A percentile compares a stretch with the other conserved stretches of the same genome.
phyloP scores from a whole-genome alignment of 2,888 invertebrate species.

The Aspidiotus destructor region DNA sequence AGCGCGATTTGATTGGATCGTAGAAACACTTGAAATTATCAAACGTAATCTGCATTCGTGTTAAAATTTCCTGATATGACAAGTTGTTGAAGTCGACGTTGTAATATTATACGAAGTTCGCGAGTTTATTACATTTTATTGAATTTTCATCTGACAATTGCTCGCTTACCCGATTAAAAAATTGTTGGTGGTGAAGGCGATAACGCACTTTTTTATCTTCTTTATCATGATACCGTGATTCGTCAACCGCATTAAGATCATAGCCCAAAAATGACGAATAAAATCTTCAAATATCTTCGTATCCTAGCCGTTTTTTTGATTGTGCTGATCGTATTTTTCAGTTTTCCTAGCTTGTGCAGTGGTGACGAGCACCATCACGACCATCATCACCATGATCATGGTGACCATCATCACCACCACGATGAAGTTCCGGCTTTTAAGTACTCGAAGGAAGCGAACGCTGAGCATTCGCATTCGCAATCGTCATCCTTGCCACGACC shows the following conservation, averaged over 20 bases:
- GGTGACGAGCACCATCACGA: conserved; percentile 46
- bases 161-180: not conserved
- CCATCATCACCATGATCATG: conserved; percentile 40
- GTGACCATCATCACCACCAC: conserved; percentile 45
- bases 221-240: conserved; percentile 3
- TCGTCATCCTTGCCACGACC: conserved; percentile 35
- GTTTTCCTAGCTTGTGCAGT: conserved; percentile 33
- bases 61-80: conserved; percentile 16
- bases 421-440: conserved; percentile 66
- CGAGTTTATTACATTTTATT: not conserved
- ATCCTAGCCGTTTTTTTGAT: conserved; percentile 16
- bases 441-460: conserved; percentile 66
- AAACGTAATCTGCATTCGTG: conserved; percentile 25
- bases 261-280: conserved; percentile 20
- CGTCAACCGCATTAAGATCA: not conserved
- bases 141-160: not conserved
- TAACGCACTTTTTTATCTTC: not conserved
- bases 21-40: not conserved
- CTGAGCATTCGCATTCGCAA: conserved; percentile 37
- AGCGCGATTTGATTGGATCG: not conserved
- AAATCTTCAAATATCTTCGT: conserved; percentile 18
- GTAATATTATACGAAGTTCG: no score
- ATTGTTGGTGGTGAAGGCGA: not conserved
- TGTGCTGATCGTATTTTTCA: conserved; percentile 28
- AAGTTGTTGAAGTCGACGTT: not conserved